These are phyloP conservation scores for Perithous albicinctus DNA, from an alignment of 2,888 invertebrate species.

Conservation along the genomic window DNA sequence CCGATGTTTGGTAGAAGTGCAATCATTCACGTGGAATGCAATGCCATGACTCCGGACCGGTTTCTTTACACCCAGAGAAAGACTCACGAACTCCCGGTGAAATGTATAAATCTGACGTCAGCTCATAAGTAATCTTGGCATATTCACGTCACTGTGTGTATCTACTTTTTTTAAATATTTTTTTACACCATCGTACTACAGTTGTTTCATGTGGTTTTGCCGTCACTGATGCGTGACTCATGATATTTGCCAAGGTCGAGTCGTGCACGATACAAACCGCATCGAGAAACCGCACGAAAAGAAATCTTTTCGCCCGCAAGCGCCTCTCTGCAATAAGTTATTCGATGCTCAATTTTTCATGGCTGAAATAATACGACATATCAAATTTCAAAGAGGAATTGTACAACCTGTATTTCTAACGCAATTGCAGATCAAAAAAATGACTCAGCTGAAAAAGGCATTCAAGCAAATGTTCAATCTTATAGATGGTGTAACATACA, in stretches of 20 bases:
- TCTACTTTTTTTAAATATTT: slow-evolving; percentile 2
- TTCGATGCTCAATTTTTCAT: slow-evolving; percentile 59
- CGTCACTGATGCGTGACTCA: slow-evolving; percentile 54
- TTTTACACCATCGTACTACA: slow-evolving; percentile 8
- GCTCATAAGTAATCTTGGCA: slow-evolving; percentile 12
- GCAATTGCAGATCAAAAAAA: neutral
- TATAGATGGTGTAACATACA: neutral
- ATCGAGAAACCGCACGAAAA: slow-evolving; percentile 47
- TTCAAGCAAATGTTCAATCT: neutral
- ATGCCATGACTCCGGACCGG: slow-evolving; percentile 59
- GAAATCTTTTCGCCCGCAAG: slow-evolving; percentile 33
- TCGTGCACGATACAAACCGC: slow-evolving; percentile 59
- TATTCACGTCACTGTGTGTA: slow-evolving; percentile 15
- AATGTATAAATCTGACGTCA: slow-evolving; percentile 58
- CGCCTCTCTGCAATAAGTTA: slow-evolving; percentile 49
- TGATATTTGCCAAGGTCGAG: slow-evolving; percentile 60
- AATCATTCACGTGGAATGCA: slow-evolving; percentile 64
- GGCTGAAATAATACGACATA: slow-evolving; percentile 31
- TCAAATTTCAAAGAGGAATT: slow-evolving; percentile 44
- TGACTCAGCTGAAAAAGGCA: neutral
- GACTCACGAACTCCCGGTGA: slow-evolving; percentile 17
- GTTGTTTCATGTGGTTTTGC: slow-evolving; percentile 40
- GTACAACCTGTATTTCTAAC: neutral
- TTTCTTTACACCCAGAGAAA: slow-evolving; percentile 51
- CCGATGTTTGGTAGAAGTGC: slow-evolving; percentile 41